A percentile compares a stretch with the other conserved stretches of the same genome.
Conservation (phyloP, 2,113 vertebrate genomes). For the Mastomys coucha region DNA sequence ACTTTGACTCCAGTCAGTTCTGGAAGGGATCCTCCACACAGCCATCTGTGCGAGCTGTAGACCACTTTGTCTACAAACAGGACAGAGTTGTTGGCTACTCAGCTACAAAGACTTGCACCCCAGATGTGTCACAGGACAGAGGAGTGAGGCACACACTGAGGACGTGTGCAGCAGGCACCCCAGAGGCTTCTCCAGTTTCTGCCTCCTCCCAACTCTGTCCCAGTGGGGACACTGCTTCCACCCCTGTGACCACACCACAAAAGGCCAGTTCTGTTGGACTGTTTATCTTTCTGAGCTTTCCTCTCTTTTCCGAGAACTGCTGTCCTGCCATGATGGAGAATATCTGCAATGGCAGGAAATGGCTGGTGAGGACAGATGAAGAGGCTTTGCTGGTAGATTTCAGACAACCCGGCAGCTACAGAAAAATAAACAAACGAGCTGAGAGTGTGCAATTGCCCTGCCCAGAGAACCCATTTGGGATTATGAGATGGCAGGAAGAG, state of each 20-base stretch:
- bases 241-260: not conserved
- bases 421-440: constrained; percentile 12
- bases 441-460: not conserved
- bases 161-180: not conserved
- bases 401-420: constrained; percentile 21
- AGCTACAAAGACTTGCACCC: not conserved
- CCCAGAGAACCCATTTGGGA: not conserved
- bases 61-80: not conserved
- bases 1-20: not conserved
- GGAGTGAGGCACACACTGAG: not conserved
- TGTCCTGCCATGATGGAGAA: constrained; percentile 54
- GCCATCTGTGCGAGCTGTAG: not conserved
- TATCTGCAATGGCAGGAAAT: constrained; percentile 70
- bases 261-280: not conserved
- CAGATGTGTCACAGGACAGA: not conserved
- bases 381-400: constrained; percentile 25
- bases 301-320: constrained; percentile 37
- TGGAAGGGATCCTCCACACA: not conserved
- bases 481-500: not conserved
- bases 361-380: constrained; percentile 9
- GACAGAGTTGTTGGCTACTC: not conserved
- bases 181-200: not conserved
- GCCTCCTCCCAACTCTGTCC: too few relatives aligned
- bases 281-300: constrained; percentile 22
- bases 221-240: fast-evolving